phyloP scores from a whole-genome alignment of 2,888 invertebrate genomes.

The Polylopha cassiicola region DNA sequence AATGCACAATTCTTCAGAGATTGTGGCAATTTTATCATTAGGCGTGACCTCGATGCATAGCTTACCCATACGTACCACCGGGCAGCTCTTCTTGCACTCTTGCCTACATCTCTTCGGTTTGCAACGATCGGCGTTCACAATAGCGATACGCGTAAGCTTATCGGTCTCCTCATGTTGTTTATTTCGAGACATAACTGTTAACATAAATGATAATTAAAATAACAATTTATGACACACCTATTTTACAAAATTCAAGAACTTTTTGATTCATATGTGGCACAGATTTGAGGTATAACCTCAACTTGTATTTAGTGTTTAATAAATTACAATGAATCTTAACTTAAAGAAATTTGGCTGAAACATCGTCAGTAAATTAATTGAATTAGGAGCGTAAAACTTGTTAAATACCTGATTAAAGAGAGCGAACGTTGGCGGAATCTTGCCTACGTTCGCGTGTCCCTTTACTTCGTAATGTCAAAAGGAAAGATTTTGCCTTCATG shows the following conservation, averaged over 20 bases:
- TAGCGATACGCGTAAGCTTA: constrained; percentile 97
- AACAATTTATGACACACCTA: constrained; percentile 9
- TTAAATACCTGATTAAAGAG: constrained; percentile 59
- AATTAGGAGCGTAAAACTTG: constrained; percentile 23
- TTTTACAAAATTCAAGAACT: constrained; percentile 30
- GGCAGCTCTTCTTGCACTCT: constrained; percentile 99
- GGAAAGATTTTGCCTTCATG: constrained; percentile 31
- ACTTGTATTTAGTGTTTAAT: constrained; percentile 35
- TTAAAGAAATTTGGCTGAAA: not conserved
- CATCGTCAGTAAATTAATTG: not conserved
- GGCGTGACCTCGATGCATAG: constrained; percentile 98
- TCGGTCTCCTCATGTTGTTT: constrained; percentile 89
- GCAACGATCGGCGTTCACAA: constrained; percentile 98
- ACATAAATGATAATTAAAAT: constrained; percentile 26
- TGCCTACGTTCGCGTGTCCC: constrained; percentile 74
- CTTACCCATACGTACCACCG: constrained; percentile 99
- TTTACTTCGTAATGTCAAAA: constrained; percentile 68
- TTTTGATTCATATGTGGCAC: constrained; percentile 59
- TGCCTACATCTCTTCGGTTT: constrained; percentile 99
- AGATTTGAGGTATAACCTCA: constrained; percentile 59
- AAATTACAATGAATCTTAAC: constrained; percentile 3
- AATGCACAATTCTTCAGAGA: constrained; percentile 99
- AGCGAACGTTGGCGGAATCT: constrained; percentile 63
- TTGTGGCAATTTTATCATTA: constrained; percentile 96
- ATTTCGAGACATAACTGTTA: constrained; percentile 74